These are phyloP conservation scores for Elysia crispata DNA, from an alignment of 2,888 invertebrate species.

Conservation along the genomic window DNA sequence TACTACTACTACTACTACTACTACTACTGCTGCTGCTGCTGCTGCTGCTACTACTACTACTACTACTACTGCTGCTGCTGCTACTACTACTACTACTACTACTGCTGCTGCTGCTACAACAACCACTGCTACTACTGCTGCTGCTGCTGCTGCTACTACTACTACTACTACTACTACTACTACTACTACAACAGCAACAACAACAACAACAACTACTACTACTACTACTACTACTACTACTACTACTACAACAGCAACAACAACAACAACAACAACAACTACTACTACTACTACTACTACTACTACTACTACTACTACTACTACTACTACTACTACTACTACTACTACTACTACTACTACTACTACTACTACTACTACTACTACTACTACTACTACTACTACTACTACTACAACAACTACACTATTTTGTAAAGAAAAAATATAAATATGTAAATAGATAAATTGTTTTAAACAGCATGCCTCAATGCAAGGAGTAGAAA, in stretches of 20 bases:
- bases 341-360: neutral
- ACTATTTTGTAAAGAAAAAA: too few species aligned
- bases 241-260: constrained; percentile 13
- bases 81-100: too few species aligned
- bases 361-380: neutral
- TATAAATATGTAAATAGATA: too few species aligned
- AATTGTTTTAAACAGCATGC: too few species aligned
- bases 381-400: neutral
- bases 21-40: neutral
- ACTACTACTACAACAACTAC: too few species aligned
- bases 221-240: constrained; percentile 19
- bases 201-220: neutral
- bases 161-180: too few species aligned
- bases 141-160: neutral
- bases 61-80: too few species aligned
- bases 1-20: neutral
- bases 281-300: neutral
- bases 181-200: too few species aligned
- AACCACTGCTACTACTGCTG: neutral
- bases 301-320: constrained; percentile 5
- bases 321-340: neutral
- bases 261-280: too few species aligned
- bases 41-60: too few species aligned
- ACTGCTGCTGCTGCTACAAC: neutral
- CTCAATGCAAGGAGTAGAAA: too few species aligned